Evolutionary conservation across 2,888 invertebrate species (phyloP).

Genomic region (Plebejus melissa): DNA sequence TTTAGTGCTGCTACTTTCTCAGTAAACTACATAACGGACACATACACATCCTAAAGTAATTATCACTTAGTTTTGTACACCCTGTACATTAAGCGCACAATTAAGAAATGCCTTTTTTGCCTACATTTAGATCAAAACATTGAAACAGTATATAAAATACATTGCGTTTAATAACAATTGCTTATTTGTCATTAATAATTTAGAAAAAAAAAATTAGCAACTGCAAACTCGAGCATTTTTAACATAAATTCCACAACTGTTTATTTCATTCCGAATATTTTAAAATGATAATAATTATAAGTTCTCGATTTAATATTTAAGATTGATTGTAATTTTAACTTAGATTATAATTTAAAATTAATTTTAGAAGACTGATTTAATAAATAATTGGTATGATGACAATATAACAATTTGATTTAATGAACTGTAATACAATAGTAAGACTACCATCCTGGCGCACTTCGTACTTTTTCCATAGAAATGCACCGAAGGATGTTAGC

Average conservation of each 20-base stretch:
- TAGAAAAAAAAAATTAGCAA: neutral
- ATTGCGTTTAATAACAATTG: neutral
- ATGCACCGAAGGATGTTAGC: too few relatives aligned
- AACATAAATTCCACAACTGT: neutral
- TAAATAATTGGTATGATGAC: constrained; percentile 21
- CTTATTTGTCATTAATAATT: neutral
- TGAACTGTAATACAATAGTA: neutral
- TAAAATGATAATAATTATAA: neutral
- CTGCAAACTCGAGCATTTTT: neutral
- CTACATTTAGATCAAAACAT: neutral
- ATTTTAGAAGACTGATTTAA: constrained; percentile 27
- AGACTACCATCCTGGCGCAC: too few relatives aligned
- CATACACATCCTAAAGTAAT: too few relatives aligned
- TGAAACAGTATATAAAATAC: neutral
- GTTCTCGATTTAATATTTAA: constrained; percentile 8
- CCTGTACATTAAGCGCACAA: neutral
- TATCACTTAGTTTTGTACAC: too few relatives aligned
- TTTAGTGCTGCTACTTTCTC: too few relatives aligned
- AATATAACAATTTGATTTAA: neutral
- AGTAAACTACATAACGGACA: too few relatives aligned
- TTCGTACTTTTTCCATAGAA: too few relatives aligned
- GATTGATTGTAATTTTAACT: constrained; percentile 12
- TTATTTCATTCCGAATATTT: constrained; percentile 23
- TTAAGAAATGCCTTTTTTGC: neutral
- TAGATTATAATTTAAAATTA: constrained; percentile 19